Conservation (phyloP, 1,140 invertebrate species). For the Neoseiulus cucumeris region DNA sequence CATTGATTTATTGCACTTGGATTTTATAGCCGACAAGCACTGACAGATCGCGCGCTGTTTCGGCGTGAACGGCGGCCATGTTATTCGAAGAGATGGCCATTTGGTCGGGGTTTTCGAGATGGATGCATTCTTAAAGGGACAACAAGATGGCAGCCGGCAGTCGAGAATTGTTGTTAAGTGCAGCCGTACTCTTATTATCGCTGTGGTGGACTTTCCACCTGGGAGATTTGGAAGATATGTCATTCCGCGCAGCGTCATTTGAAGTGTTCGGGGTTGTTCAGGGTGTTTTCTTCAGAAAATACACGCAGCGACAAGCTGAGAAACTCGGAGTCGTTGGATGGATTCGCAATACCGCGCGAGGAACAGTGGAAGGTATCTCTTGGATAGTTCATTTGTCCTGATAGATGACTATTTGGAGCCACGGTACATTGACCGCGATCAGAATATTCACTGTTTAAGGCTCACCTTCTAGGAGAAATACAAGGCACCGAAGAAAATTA, state of each 20-base stretch:
- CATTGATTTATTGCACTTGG: too few relatives aligned
- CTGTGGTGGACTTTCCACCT: too few relatives aligned
- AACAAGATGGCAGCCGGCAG: too few relatives aligned
- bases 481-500: not conserved
- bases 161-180: too few relatives aligned
- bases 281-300: constrained; percentile 20
- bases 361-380: constrained; percentile 16
- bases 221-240: not conserved
- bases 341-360: constrained; percentile 17
- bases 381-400: too few relatives aligned
- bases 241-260: constrained; percentile 11
- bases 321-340: constrained; percentile 17
- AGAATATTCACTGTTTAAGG: not conserved
- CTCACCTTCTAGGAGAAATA: not conserved
- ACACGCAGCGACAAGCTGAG: constrained; percentile 17
- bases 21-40: too few relatives aligned
- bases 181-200: too few relatives aligned
- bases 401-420: not conserved
- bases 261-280: constrained; percentile 19
- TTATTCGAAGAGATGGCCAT: too few relatives aligned
- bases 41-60: too few relatives aligned
- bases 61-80: too few relatives aligned
- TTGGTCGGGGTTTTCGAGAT: too few relatives aligned
- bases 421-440: not conserved
- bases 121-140: too few relatives aligned